These are phyloP conservation scores for Falco concolor DNA, from an alignment of 2,797 vertebrate species.

Conservation along the genomic window DNA sequence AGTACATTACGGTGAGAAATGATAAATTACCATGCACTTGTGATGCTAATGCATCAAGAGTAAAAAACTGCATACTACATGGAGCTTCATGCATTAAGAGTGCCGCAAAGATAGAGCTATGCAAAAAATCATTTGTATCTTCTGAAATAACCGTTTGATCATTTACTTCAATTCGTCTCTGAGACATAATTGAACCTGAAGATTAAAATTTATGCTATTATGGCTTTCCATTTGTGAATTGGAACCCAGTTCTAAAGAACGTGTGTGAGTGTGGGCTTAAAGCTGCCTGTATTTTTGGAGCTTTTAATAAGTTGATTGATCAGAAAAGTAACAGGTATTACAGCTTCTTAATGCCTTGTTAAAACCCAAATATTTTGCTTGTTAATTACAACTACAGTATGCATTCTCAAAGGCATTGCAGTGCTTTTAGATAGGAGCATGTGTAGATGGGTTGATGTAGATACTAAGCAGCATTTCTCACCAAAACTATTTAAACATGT, in stretches of 20 bases:
- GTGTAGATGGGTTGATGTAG: not conserved
- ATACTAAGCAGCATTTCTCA: not conserved
- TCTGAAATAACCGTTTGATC: slow-evolving; percentile 57
- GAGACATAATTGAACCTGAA: slow-evolving; percentile 62
- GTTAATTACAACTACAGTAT: not conserved
- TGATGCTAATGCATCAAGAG: slow-evolving; percentile 80
- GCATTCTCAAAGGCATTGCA: not conserved
- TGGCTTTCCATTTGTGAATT: slow-evolving; percentile 50
- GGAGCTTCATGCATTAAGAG: slow-evolving; percentile 54
- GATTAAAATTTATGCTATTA: slow-evolving; percentile 41
- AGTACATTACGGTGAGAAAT: slow-evolving; percentile 79
- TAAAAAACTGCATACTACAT: slow-evolving; percentile 43
- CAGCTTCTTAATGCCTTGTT: not conserved
- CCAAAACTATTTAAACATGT: not conserved
- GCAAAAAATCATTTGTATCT: slow-evolving; percentile 27
- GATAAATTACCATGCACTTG: slow-evolving; percentile 81
- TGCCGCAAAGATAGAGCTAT: not conserved
- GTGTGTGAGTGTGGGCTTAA: not conserved
- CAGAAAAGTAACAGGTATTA: not conserved
- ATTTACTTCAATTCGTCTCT: slow-evolving; percentile 45
- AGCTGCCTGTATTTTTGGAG: not conserved
- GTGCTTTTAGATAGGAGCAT: not conserved
- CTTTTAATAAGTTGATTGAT: not conserved
- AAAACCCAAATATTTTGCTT: not conserved
- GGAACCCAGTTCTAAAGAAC: slow-evolving; percentile 34